Conservation (phyloP, 2,797 vertebrate genomes). For the Chrysocyon brachyurus region DNA sequence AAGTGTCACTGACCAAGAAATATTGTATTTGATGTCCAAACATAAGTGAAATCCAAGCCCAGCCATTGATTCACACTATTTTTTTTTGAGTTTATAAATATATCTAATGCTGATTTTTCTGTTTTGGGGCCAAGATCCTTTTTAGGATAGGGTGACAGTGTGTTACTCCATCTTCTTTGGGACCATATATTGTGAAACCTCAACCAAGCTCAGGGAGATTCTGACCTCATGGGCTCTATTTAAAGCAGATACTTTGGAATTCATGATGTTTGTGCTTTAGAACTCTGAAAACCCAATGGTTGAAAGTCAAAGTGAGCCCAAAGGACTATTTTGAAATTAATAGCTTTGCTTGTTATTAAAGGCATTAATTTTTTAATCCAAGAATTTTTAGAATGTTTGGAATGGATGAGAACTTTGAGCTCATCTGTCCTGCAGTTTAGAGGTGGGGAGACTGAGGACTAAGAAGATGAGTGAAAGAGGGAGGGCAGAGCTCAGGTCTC, state of each 20-base stretch:
- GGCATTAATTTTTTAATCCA: slow-evolving; percentile 28
- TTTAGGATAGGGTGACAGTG: slow-evolving; percentile 64
- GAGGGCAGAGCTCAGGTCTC: not conserved
- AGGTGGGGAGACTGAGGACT: not conserved
- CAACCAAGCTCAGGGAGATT: slow-evolving; percentile 58
- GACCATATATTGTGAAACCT: slow-evolving; percentile 64
- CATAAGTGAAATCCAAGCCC: slow-evolving; percentile 76
- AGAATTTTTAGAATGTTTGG: not conserved
- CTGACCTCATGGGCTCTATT: slow-evolving; percentile 67
- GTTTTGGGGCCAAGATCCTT: slow-evolving; percentile 66
- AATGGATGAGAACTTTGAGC: not conserved
- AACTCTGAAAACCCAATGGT: slow-evolving; percentile 41
- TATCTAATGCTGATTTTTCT: slow-evolving; percentile 72
- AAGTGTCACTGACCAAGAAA: slow-evolving; percentile 55
- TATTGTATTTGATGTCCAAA: slow-evolving; percentile 63
- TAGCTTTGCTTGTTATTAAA: slow-evolving; percentile 37
- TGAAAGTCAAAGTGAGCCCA: slow-evolving; percentile 59
- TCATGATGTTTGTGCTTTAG: slow-evolving; percentile 54
- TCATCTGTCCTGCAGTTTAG: not conserved
- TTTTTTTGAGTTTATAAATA: slow-evolving; percentile 74
- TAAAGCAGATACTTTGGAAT: slow-evolving; percentile 71
- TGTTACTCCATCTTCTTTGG: slow-evolving; percentile 63
- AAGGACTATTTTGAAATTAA: slow-evolving; percentile 35
- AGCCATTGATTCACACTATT: slow-evolving; percentile 67
- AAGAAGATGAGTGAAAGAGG: not conserved